A percentile compares a stretch with the other conserved stretches of the same genome.
Evolutionary conservation across 2,797 vertebrate species (phyloP).

Genomic region (Anas flavirostris): DNA sequence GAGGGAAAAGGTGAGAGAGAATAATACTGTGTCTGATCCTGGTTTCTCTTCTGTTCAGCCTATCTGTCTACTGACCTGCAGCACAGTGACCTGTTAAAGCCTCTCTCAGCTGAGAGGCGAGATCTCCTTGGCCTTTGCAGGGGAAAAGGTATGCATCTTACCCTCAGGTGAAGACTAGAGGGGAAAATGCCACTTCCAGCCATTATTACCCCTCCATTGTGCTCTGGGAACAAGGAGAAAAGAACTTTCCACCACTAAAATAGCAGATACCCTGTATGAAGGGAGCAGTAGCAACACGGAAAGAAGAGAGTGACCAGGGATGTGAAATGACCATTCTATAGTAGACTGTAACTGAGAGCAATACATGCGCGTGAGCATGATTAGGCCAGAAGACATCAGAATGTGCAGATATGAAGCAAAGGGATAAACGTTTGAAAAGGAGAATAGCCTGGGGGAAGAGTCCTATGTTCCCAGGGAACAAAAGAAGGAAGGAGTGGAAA

Average conservation of each 20-base stretch:
- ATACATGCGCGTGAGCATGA: background rate
- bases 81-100: background rate
- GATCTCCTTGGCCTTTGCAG: background rate
- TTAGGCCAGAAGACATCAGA: background rate
- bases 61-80: background rate
- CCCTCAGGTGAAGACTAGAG: background rate
- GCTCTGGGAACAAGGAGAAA: background rate
- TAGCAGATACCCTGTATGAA: accelerated
- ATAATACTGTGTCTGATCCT: background rate
- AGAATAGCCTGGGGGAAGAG: background rate
- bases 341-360: background rate
- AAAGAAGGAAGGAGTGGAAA: no score
- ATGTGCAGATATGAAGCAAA: background rate
- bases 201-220: background rate
- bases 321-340: background rate
- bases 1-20: background rate
- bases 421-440: background rate
- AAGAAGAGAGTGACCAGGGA: background rate
- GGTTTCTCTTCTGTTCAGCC: background rate
- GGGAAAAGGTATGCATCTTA: background rate
- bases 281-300: background rate
- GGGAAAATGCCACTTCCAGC: background rate
- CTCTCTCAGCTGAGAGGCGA: background rate
- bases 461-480: background rate
- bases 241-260: background rate